Base-by-base conservation (phyloP, 2,113 vertebrate species). In the Bagarius yarrelli region DNA sequence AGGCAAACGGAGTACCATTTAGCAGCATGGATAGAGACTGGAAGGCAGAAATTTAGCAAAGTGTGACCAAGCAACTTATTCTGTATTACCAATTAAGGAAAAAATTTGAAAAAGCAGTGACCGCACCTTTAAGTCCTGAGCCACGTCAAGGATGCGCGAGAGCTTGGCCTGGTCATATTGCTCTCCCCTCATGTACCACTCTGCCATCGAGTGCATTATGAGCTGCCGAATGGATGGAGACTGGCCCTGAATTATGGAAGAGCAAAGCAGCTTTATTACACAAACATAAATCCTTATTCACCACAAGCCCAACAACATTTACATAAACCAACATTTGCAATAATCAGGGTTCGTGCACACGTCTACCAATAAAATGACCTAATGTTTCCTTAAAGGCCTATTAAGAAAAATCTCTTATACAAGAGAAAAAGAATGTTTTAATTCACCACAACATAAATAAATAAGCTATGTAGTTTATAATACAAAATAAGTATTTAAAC, bases 1-100 rank as follows among this genome's bases (percentile, higher is more conserved):
- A 99, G 93, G 98, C 98, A 96, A 99, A 99, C 60, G 98, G 98
- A 94, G 97, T 99, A 94, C 96, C 97, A 94, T 99, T 99, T 92
- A 99, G 96, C 96, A 99, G 96, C 98, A 99, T 99, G 81, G 98
- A 99, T 86, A 99, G 93, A 89, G 98, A 98, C 98, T 99, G 86
- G 76, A 91, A 87, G 34, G 52, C 16, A 76, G 79, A 90, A 82
- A 88, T 79, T 64, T 25, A 75, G 25, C 19, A 52, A 25, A 21
- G 13, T 15, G 15, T 80, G 34, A 76, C 55, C n/a, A 64, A 21
- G n/a, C 5, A 1, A 44, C 21, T 13, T 12, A 57, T 1, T 27
- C 5, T 12, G 25, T 0, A 14, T 72, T 52, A 11, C 53, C 5
- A 0, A 2, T 2, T 40, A 3, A 53, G 55, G 16, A 18, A 4